Conservation (phyloP, 1,140 invertebrate genomes). For the Triops longicaudatus region DNA sequence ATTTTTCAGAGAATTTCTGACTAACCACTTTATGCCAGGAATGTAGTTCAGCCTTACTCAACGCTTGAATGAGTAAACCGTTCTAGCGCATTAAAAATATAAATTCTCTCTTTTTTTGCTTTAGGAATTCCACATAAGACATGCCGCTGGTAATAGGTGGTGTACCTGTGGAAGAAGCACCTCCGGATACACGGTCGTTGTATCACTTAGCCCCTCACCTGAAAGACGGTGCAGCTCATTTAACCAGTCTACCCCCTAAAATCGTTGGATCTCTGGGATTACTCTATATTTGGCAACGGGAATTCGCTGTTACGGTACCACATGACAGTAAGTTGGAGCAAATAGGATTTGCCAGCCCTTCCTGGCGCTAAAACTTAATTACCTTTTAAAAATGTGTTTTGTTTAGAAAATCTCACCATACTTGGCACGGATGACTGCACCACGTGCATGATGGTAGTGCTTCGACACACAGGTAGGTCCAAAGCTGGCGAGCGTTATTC, state of each 20-base stretch:
- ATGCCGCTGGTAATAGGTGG: constrained; percentile 84
- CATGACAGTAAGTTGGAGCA: constrained; percentile 67
- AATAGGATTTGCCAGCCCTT: not conserved
- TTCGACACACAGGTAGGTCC: constrained; percentile 77
- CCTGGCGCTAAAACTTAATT: not conserved
- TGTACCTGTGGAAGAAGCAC: constrained; percentile 72
- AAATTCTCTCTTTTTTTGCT: not conserved
- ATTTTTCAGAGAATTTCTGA: not conserved
- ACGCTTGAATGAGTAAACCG: not conserved
- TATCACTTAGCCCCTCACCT: constrained; percentile 72
- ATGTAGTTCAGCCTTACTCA: not conserved
- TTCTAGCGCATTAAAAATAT: not conserved
- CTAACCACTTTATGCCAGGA: not conserved
- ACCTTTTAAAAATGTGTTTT: constrained; percentile 22
- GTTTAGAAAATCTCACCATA: constrained; percentile 70
- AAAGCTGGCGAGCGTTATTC: not conserved
- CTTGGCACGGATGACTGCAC: constrained; percentile 89
- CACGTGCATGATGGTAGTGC: constrained; percentile 81
- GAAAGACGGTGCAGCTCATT: constrained; percentile 68
- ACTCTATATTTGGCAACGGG: constrained; percentile 80
- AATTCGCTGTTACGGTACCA: constrained; percentile 78
- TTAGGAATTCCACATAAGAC: constrained; percentile 27
- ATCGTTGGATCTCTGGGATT: constrained; percentile 72
- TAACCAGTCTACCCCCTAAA: constrained; percentile 63
- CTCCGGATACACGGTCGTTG: constrained; percentile 64